Conservation (phyloP, 2,797 vertebrate genomes). For the Labroides dimidiatus region DNA sequence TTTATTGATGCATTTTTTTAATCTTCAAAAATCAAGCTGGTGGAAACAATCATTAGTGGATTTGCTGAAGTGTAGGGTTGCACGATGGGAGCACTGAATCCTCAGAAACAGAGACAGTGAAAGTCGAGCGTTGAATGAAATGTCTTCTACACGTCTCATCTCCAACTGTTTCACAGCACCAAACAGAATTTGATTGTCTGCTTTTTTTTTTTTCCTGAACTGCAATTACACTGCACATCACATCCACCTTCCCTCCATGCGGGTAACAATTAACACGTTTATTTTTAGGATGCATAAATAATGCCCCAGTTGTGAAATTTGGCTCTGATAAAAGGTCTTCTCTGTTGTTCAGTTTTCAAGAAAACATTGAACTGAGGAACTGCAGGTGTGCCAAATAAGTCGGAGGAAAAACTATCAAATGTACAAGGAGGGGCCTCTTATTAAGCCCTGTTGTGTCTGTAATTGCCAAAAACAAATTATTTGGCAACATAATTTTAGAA, state of each 20-base stretch:
- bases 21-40: conserved; percentile 49
- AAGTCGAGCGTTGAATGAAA: conserved; percentile 44
- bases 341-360: conserved; percentile 16
- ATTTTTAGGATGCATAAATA: conserved; percentile 36
- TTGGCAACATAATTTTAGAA: conserved; percentile 14
- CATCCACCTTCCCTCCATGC: conserved; percentile 23
- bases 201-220: neutral
- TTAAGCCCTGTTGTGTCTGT: conserved; percentile 9
- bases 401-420: conserved; percentile 15
- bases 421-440: conserved; percentile 6
- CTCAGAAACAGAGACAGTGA: conserved; percentile 43
- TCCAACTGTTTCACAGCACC: conserved; percentile 13
- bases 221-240: conserved; percentile 27
- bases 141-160: conserved; percentile 10
- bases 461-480: conserved; percentile 26
- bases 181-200: conserved; percentile 30
- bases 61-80: conserved; percentile 26
- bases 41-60: conserved; percentile 44
- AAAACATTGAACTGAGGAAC: conserved; percentile 16
- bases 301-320: conserved; percentile 23
- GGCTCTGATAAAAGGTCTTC: neutral
- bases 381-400: conserved; percentile 41
- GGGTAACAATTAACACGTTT: conserved; percentile 50
- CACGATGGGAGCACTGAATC: conserved; percentile 24
- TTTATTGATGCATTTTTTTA: conserved; percentile 36